Base-by-base conservation (phyloP, 1,140 invertebrate genomes). In the Dysdera silvatica region DNA sequence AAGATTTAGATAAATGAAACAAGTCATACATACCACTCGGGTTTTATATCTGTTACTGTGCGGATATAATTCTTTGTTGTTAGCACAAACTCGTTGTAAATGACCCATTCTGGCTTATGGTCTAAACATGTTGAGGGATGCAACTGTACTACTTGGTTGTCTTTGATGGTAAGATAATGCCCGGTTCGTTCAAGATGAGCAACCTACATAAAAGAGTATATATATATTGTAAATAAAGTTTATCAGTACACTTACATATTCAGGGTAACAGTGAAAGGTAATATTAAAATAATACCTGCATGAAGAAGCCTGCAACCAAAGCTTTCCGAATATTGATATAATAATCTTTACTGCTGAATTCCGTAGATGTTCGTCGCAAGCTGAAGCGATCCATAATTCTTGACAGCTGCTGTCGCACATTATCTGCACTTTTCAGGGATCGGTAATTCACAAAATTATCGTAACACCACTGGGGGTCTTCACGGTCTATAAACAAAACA, bases 51-150 rank as follows among this genome's bases (percentile, higher is more conserved):
- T 3, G 95, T 98, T 2, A 98, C 94, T 2, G 96, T 99, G 68
- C 97, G 82, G 69, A 99, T 99, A 75, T 99, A 99, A 78, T 99
- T 99, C 78, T 99, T 99, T 14, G 95, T 98, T 31, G 97, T 99
- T 54, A 99, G 80, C 29, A 99, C 97, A 78, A 99, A 99, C 79
- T 99, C 97, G 78, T 99, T 98, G 79, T 99, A 99, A 52, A 99
- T 86, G 18, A 98, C 95, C 96, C 96, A 99, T 75, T 99, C 96
- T 3, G 97, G 97, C 80, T 98, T 98, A 77, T 99, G 96, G 79
- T 98, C 95, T 16, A 99, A 81, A 77, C 95, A 98, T 18, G 95
- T 98, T 48, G 95, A 98, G 0, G 97, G 97, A 81, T 99, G 97
- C 14, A 99, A 82, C 76, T 98, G 95, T 8, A 99, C 96, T 56